A percentile compares a stretch with the other conserved stretches of the same genome.
phyloP scores from a whole-genome alignment of 2,888 invertebrate genomes.

The Heliconius ismenius region DNA sequence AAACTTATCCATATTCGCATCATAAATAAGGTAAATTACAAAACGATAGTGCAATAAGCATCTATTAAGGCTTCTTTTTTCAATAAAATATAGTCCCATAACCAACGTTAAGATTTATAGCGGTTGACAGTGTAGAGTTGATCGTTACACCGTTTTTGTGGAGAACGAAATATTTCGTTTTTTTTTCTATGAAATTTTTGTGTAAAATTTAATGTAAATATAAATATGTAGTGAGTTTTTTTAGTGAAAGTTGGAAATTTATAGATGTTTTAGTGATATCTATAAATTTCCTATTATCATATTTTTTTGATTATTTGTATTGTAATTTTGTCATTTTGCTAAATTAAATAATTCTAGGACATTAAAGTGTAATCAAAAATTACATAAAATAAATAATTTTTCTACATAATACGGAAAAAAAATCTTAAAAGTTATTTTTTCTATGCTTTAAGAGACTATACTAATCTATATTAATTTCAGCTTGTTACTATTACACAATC shows the following conservation, averaged over 20 bases:
- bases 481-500: too few relatives aligned
- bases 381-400: too few relatives aligned
- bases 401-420: too few relatives aligned
- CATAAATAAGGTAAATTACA: slow-evolving; percentile 20
- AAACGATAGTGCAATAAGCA: slow-evolving; percentile 20
- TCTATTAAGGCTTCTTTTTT: slow-evolving; percentile 26
- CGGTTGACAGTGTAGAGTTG: slow-evolving; percentile 11
- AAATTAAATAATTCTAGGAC: too few relatives aligned
- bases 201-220: not conserved
- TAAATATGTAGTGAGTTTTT: not conserved
- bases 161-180: not conserved
- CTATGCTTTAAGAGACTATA: too few relatives aligned
- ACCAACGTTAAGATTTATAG: slow-evolving; percentile 21
- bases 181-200: not conserved
- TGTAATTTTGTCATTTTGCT: too few relatives aligned
- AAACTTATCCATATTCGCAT: not conserved
- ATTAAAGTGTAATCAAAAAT: too few relatives aligned
- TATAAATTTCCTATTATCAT: too few relatives aligned
- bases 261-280: too few relatives aligned
- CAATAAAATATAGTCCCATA: slow-evolving; percentile 21
- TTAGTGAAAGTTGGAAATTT: not conserved
- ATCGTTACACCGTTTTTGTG: slow-evolving; percentile 5
- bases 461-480: too few relatives aligned
- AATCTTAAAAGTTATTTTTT: too few relatives aligned
- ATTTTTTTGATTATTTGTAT: too few relatives aligned